Base-by-base conservation (phyloP, 2,113 vertebrate genomes). In the Buteo buteo region DNA sequence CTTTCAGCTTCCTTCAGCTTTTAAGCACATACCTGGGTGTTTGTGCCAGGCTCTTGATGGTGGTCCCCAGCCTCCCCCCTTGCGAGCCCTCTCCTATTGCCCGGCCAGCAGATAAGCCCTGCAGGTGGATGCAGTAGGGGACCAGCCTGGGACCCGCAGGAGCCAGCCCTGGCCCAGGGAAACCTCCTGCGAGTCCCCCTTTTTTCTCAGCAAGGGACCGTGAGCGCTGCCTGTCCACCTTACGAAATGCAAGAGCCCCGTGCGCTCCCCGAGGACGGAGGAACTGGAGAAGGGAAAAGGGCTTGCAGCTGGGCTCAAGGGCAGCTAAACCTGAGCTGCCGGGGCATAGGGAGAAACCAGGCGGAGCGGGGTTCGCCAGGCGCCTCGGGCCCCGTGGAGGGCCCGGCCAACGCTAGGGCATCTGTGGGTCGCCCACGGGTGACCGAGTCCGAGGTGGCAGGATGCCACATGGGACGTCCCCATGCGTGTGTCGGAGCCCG, bases 1-100 rank as follows among this genome's bases (percentile, higher is more conserved):
- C 86, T 57, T 47, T 76, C 90, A 66, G 82, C 87, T 94, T 90
- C 86, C 55, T 94, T 93, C 80, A 90, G 95, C 82, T 96, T 96
- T 93, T 64, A 91, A 97, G 91, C 49, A 49, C 69, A 28, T 20
- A 50, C 55, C 65, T 86, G 74, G 38, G n/a, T 49, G 45, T 50
- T 84, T 52, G 49, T 87, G 40, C 86, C 93, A 85, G 57, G 71
- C 34, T 88, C 73, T 74, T 34, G 26, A 77, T 86, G 79, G 80
- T 11, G 3, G 62, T 97, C 67, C 72, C 71, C 61, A 85, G 55
- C 81, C 67, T 8, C 21, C 69, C 57, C 86, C 92, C 86, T 69
- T 72, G n/a, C 69, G 71, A 89, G 42, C 69, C 70, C 58, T 58
- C 61, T 88, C 18, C 81, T 19, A 17, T 81, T 24, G 19, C 71